Evolutionary conservation across 2,797 vertebrate species (phyloP).

Genomic region (Sus cebifrons): DNA sequence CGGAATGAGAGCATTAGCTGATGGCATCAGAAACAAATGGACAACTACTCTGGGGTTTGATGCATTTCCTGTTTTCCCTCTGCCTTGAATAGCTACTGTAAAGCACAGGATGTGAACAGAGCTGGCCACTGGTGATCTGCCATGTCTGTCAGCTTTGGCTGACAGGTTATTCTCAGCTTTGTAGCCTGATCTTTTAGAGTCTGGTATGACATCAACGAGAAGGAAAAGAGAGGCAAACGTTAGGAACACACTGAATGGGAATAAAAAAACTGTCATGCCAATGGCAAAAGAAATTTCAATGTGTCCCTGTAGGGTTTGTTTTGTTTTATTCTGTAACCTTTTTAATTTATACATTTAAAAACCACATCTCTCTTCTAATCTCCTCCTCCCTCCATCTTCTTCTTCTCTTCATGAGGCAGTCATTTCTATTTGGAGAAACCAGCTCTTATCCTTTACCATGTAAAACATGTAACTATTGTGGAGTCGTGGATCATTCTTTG

Average conservation of each 20-base stretch:
- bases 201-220: background rate
- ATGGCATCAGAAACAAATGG: background rate
- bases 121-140: background rate
- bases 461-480: background rate
- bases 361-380: background rate
- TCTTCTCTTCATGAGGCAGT: background rate
- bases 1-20: background rate
- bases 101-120: constrained; percentile 10
- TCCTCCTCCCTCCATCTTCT: background rate
- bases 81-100: background rate
- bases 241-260: background rate
- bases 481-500: background rate
- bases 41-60: background rate
- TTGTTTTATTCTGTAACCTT: constrained; percentile 25
- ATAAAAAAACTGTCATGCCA: constrained; percentile 15
- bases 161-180: background rate
- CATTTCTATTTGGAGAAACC: constrained; percentile 52
- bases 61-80: constrained; percentile 44
- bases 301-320: background rate
- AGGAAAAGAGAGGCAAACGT: constrained; percentile 4
- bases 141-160: background rate
- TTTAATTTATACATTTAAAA: constrained; percentile 33
- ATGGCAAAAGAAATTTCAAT: background rate
- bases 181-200: background rate
- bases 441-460: background rate